A percentile compares a stretch with the other conserved stretches of the same genome.
These are phyloP conservation scores for Tokudaia muenninki DNA, from an alignment of 2,797 vertebrate genomes.

Conservation along the genomic window DNA sequence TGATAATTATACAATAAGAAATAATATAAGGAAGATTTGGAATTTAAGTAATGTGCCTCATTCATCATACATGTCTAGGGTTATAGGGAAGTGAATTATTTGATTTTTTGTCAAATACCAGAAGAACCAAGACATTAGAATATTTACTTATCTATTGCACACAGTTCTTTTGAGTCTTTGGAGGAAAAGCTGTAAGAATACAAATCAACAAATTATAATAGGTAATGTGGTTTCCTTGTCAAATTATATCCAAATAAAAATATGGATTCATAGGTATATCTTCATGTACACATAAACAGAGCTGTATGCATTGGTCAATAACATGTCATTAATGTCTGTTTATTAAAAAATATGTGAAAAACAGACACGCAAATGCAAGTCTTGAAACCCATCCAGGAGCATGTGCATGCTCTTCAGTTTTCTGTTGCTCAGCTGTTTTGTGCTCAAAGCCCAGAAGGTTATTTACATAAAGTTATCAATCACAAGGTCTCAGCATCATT, in stretches of 20 bases:
- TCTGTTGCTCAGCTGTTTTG: background rate
- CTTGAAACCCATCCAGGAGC: background rate
- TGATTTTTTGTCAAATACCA: constrained; percentile 55
- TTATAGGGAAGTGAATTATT: constrained; percentile 21
- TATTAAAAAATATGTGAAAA: background rate
- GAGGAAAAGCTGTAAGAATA: background rate
- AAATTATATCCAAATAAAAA: background rate
- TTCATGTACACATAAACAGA: background rate
- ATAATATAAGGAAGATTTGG: background rate
- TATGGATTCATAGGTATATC: background rate
- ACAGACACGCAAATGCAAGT: background rate
- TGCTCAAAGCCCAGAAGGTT: background rate
- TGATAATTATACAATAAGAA: background rate
- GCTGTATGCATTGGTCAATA: background rate
- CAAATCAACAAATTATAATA: constrained; percentile 13
- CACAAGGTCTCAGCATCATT: background rate
- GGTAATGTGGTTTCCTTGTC: background rate
- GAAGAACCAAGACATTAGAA: constrained; percentile 34
- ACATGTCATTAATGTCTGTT: background rate
- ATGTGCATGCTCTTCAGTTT: background rate
- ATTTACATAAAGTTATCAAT: constrained; percentile 47
- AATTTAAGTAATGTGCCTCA: background rate
- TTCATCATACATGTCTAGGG: constrained; percentile 13
- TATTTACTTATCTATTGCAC: background rate
- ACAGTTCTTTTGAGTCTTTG: background rate